phyloP scores from a whole-genome alignment of 2,113 vertebrate species.

The Sprattus sprattus region DNA sequence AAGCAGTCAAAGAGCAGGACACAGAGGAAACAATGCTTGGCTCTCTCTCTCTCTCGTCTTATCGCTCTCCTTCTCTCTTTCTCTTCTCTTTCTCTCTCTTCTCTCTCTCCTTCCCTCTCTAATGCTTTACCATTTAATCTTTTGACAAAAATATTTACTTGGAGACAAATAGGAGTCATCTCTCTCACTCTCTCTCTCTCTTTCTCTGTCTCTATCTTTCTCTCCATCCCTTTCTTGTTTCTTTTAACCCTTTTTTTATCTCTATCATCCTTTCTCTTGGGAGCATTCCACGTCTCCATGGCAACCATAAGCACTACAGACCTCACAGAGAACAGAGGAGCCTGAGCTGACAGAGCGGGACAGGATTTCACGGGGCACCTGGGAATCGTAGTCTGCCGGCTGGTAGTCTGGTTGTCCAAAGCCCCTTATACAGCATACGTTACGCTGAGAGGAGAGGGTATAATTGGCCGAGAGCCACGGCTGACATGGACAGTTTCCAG shows the following conservation, averaged over 20 bases:
- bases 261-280: background rate
- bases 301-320: background rate
- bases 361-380: background rate
- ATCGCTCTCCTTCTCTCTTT: background rate
- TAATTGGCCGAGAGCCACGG: background rate
- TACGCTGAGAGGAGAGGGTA: background rate
- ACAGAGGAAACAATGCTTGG: background rate
- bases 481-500: background rate
- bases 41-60: background rate
- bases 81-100: conserved; percentile 4
- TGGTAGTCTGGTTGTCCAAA: background rate
- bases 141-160: background rate
- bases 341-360: background rate
- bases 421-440: background rate
- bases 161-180: background rate
- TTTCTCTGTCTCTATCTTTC: background rate
- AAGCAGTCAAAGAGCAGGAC: background rate
- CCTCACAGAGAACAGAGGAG: background rate
- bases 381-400: background rate
- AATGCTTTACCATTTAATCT: background rate
- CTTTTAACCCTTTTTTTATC: background rate
- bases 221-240: background rate
- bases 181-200: background rate
- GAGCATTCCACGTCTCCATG: background rate
- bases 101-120: background rate